Base-by-base conservation (phyloP, 64 coral and sea anemone genomes). In the Pocillopora damicornis region DNA sequence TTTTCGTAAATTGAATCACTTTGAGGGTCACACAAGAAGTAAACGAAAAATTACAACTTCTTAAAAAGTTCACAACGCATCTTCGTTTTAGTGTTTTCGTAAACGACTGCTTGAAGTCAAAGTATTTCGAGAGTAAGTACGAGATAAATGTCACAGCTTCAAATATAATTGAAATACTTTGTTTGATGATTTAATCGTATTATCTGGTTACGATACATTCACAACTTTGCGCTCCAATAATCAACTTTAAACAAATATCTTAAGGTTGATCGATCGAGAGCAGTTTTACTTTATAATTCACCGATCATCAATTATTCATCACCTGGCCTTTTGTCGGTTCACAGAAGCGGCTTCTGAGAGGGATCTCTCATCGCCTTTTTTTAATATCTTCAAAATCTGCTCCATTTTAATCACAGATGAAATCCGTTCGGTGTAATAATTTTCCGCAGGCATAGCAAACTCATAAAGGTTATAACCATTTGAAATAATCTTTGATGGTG, bases 181-280 rank as follows among this genome's bases (percentile, higher is more conserved):
- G 13, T 11, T 15, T 20, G 22, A 85, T 85, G 81, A 85, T 85
- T 30, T 85, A 37, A 85, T 71, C 20, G 37, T 16, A 71, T 71
- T 71, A 71, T 71, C 25, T 30, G 30, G 25, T 30, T 16, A 34
- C 30, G 13, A 73, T 18, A 45, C 67, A 58, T 85, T 57, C 36
- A 18, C 23, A 22, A 37, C 63, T 57, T 71, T 72, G 81, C 64
- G 81, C 65, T 85, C 64, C 13, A 72, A 37, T 72, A 37, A 73
- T 12, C 81, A 85, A 9, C 62, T 15, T 57, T 30, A 85, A 85
- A 85, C 65, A 85, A 71, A 71, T 65, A 85, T 58, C 68, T 56
- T 34, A 73, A 58, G 42, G 22, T 85, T 59, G 37, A 85, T 69
- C 42, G 65, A 38, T 85, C 64, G 38, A 66, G 72, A 38, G 37